Conservation (phyloP, 2,888 invertebrate genomes). For the Drosophila macrothrix region DNA sequence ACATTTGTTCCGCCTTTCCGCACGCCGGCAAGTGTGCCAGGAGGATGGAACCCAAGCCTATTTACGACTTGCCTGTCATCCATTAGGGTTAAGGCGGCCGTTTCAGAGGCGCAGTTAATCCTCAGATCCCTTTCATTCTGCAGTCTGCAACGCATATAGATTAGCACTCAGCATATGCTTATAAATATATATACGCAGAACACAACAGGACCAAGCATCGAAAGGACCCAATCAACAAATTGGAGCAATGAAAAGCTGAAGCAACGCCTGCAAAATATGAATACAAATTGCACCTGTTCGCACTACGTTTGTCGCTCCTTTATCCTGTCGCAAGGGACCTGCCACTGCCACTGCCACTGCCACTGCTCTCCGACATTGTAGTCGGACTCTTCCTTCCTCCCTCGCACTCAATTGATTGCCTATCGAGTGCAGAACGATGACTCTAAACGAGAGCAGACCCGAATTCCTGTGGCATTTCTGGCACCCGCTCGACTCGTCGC, state of each 20-base stretch:
- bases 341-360: not conserved
- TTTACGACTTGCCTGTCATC: slow-evolving; percentile 31
- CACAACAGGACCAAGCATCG: not conserved
- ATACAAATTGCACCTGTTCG: slow-evolving; percentile 59
- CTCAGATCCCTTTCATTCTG: not conserved
- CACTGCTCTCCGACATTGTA: not conserved
- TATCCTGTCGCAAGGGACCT: slow-evolving; percentile 36
- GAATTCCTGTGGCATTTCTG: slow-evolving; percentile 12
- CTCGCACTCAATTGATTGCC: slow-evolving; percentile 54
- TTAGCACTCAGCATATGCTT: slow-evolving; percentile 35
- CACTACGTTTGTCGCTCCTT: slow-evolving; percentile 43
- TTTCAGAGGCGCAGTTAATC: slow-evolving; percentile 9
- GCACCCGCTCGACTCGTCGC: slow-evolving; percentile 19
- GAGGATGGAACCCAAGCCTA: slow-evolving; percentile 2
- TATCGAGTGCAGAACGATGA: slow-evolving; percentile 56
- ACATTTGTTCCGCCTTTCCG: slow-evolving; percentile 49
- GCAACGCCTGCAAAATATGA: slow-evolving; percentile 26
- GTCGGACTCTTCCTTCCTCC: not conserved
- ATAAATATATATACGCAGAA: not conserved
- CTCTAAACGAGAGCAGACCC: slow-evolving; percentile 41
- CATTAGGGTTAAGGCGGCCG: slow-evolving; percentile 27
- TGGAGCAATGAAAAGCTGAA: slow-evolving; percentile 11
- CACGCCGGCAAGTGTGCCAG: slow-evolving; percentile 12
- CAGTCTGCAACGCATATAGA: slow-evolving; percentile 23
- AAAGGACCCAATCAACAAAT: not conserved